Conservation (phyloP, 2,797 vertebrate genomes). For the Sorex maritimensis region DNA sequence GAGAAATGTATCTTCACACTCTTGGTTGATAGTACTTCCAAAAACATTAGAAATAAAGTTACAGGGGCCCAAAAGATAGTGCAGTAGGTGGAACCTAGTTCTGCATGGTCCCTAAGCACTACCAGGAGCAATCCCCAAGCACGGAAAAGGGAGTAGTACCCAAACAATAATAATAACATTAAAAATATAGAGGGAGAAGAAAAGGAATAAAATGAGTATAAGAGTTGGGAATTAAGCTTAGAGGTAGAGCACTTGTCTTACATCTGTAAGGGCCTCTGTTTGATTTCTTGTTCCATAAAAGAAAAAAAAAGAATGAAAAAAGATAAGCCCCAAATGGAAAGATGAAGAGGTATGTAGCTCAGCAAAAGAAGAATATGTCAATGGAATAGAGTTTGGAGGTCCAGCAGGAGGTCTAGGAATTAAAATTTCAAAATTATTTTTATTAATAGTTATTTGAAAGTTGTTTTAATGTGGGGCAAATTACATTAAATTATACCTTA, state of each 20-base stretch:
- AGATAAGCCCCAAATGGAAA: not conserved
- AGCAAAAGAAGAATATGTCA: constrained; percentile 50
- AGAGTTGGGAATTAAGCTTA: too few species aligned
- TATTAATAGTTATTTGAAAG: not conserved
- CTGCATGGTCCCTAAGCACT: too few species aligned
- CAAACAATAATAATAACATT: not conserved
- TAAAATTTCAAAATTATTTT: constrained; percentile 52
- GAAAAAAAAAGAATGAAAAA: too few species aligned
- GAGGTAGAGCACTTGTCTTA: too few species aligned
- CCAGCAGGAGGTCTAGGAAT: constrained; percentile 11
- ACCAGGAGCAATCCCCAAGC: too few species aligned
- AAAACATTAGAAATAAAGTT: constrained; percentile 35
- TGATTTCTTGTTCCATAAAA: too few species aligned
- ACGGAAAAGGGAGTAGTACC: not conserved
- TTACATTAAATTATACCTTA: constrained; percentile 38
- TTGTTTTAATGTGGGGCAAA: constrained; percentile 34
- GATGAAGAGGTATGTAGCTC: constrained; percentile 7
- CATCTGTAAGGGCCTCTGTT: too few species aligned
- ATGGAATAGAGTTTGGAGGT: not conserved
- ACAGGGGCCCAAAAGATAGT: too few species aligned
- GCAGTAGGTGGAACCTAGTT: too few species aligned
- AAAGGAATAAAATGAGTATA: not conserved
- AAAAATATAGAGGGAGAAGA: not conserved
- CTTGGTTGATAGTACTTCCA: not conserved
- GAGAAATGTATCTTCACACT: too few species aligned